These are phyloP conservation scores for Alectoris magna DNA, from an alignment of 2,797 vertebrate species.

Conservation along the genomic window DNA sequence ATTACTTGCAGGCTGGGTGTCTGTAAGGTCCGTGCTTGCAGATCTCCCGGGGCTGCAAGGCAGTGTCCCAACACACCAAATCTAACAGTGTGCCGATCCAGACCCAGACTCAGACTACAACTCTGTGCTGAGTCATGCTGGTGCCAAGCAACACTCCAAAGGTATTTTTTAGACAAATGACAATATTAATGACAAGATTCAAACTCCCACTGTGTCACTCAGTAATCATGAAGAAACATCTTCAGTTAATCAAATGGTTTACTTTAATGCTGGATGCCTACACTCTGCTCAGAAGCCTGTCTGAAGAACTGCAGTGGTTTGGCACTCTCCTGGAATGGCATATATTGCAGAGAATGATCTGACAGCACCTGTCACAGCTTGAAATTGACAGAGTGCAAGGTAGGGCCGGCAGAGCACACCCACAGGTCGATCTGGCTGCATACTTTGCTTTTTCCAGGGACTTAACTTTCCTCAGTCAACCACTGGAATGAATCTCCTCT, in stretches of 20 bases:
- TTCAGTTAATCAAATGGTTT: slow-evolving; percentile 44
- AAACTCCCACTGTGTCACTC: slow-evolving; percentile 21
- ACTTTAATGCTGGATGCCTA: not conserved
- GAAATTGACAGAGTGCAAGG: not conserved
- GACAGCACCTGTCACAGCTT: not conserved
- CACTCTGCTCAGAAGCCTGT: not conserved
- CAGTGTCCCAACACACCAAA: slow-evolving; percentile 27
- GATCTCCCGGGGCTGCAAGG: slow-evolving; percentile 26
- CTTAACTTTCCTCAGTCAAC: not conserved
- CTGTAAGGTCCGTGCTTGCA: slow-evolving; percentile 33
- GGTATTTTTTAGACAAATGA: slow-evolving; percentile 36
- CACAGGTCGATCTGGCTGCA: not conserved
- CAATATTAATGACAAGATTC: slow-evolving; percentile 40
- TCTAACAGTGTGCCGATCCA: not conserved
- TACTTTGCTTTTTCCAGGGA: not conserved
- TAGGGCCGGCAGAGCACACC: not conserved
- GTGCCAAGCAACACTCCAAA: slow-evolving; percentile 21
- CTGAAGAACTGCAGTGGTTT: not conserved
- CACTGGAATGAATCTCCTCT: not conserved
- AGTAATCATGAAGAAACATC: slow-evolving; percentile 45
- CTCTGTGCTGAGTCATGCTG: slow-evolving; percentile 1
- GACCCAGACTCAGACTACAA: not conserved
- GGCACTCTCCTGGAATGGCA: not conserved
- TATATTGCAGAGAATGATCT: not conserved
- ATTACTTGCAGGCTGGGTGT: slow-evolving; percentile 53